phyloP scores from a whole-genome alignment of 2,113 vertebrate species.

The Melanostigma gelatinosum region DNA sequence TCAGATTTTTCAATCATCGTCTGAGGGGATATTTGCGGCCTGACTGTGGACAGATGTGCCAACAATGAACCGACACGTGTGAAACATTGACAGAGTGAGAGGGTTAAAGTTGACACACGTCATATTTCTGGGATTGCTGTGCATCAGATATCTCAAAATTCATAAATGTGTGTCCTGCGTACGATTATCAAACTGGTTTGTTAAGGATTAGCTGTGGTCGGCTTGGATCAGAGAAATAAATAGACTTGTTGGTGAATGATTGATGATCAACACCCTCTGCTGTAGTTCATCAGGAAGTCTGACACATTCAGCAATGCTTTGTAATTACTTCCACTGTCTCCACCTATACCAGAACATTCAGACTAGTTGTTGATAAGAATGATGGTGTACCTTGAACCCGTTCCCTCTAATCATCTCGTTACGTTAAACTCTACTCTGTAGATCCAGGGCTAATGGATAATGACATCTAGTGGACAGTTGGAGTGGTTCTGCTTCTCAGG shows the following conservation, averaged over 20 bases:
- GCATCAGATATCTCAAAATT: neutral
- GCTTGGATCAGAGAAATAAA: neutral
- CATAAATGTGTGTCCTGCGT: neutral
- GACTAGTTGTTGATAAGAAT: neutral
- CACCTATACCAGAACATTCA: neutral
- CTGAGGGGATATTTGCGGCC: conserved; percentile 5
- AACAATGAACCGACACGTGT: conserved; percentile 7
- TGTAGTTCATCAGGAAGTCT: neutral
- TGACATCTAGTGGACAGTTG: conserved; percentile 64
- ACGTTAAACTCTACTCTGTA: neutral
- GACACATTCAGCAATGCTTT: neutral
- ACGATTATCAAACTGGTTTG: neutral
- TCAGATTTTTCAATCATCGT: neutral
- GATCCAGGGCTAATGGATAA: conserved; percentile 1
- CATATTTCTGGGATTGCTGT: neutral
- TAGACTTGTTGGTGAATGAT: conserved; percentile 19
- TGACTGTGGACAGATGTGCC: conserved; percentile 15
- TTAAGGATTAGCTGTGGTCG: neutral
- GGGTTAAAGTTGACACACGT: neutral
- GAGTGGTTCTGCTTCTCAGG: conserved; percentile 4
- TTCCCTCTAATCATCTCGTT: neutral
- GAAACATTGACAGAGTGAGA: conserved; percentile 65
- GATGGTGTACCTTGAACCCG: conserved; percentile 1
- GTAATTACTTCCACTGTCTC: neutral
- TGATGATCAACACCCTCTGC: conserved; percentile 12